Conservation (phyloP, 1,140 invertebrate species). For the Brachionus plicatilis region DNA sequence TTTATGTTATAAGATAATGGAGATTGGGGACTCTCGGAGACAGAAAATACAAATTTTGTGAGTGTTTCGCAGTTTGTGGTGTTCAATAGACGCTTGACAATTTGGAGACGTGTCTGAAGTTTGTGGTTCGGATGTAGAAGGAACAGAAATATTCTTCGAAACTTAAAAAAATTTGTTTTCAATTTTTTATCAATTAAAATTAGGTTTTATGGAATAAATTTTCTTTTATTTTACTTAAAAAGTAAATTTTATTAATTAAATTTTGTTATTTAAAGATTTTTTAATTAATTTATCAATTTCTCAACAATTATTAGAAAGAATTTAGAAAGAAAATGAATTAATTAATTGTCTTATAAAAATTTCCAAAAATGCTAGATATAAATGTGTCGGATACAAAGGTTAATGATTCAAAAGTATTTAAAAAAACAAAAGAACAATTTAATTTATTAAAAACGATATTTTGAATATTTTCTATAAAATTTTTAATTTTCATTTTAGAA, state of each 20-base stretch:
- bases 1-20: not conserved
- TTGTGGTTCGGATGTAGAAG: conserved; percentile 21
- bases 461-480: not conserved
- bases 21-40: not conserved
- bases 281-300: too few relatives aligned
- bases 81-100: not conserved
- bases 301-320: too few relatives aligned
- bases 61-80: not conserved
- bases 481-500: too few relatives aligned
- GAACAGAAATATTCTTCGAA: conserved; percentile 10
- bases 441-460: not conserved
- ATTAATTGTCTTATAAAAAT: too few relatives aligned
- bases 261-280: not conserved
- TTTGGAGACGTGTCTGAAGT: not conserved
- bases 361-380: too few relatives aligned
- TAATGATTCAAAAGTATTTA: too few relatives aligned
- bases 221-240: too few relatives aligned
- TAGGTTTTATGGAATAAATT: not conserved
- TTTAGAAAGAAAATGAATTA: too few relatives aligned
- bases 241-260: not conserved
- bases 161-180: not conserved
- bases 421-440: too few relatives aligned
- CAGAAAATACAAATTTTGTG: not conserved
- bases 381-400: too few relatives aligned
- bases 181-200: too few relatives aligned